Evolutionary conservation across 53 echinoderm and acorn worm genomes (phyloP), one percentile per base, ranked within the genome.

Genomic region (Paracentrotus lividus): DNA sequence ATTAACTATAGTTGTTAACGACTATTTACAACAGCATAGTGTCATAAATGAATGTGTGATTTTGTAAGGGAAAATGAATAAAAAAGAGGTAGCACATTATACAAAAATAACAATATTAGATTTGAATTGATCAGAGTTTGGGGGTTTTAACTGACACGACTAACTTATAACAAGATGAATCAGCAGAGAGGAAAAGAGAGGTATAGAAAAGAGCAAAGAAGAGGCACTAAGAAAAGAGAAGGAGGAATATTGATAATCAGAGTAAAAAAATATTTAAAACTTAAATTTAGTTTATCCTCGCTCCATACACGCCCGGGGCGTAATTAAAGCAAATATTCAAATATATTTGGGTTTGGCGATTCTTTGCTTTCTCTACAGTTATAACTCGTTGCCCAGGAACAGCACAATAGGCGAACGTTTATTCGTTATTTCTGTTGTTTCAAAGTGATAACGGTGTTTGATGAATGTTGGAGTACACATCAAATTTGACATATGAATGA

Each of bases 301-400:
- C 13, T 8, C 13, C 81, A 45, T 13, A 81, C 81, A 81, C 81
- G 81, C 23, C 44, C 49, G 18, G 40, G 32, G 36, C 40, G 21
- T 45, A 47, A 26, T 77, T 2, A 78, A 78, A 78, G 81, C 45
- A 78, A 81, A 81, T 27, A 81, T n/a, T 45, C 81, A 81, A 81
- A 81, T 49, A 49, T 45, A n/a, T 47, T 81, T 81, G 47, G 49
- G 5, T 45, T 47, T 81, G 47, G 40, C 42, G n/a, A 1, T 81
- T 81, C 81, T 81, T 81, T 81, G 47, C 81, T 9, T 1, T 81
- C 40, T 7, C 8, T 10, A 81, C 49, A 81, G 27, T 8, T 81
- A 45, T 81, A 9, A 45, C 10, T 47, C 81, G 81, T 81, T 47
- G 47, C 47, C 81, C 14, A 81, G 81, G 81, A 81, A 81, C 12